These are phyloP conservation scores for Drosophila bocqueti DNA, from an alignment of 1,140 invertebrate species.

Conservation along the genomic window DNA sequence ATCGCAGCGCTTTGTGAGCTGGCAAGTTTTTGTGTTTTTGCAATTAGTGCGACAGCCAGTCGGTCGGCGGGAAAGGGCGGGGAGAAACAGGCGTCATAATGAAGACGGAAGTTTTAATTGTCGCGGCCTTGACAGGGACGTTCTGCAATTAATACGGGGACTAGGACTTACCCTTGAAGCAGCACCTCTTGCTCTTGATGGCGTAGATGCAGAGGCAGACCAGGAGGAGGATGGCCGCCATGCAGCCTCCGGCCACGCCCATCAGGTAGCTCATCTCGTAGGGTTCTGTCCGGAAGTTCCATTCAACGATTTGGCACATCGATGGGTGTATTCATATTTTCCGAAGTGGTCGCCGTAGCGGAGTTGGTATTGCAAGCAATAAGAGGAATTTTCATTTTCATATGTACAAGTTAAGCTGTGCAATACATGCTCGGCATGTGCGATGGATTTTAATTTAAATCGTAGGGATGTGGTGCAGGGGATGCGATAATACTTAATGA, in stretches of 20 bases:
- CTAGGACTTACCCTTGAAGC: constrained; percentile 88
- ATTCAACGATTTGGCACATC: constrained; percentile 24
- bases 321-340: constrained; percentile 22
- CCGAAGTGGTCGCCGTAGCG: constrained; percentile 26
- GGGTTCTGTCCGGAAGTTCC: constrained; percentile 86
- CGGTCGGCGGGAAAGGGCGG: neutral
- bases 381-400: constrained; percentile 64
- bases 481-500: constrained; percentile 36
- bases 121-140: constrained; percentile 66
- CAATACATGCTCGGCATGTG: constrained; percentile 19
- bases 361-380: constrained; percentile 60
- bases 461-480: constrained; percentile 32
- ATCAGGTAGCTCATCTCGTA: constrained; percentile 88
- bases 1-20: constrained; percentile 43
- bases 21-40: constrained; percentile 78
- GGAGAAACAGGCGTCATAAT: constrained; percentile 53
- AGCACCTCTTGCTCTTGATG: constrained; percentile 88
- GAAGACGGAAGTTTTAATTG: constrained; percentile 77
- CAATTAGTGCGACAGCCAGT: constrained; percentile 71
- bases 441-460: constrained; percentile 67
- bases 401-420: constrained; percentile 16
- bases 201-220: constrained; percentile 87
- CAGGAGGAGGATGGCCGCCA: constrained; percentile 87
- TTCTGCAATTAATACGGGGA: constrained; percentile 66
- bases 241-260: constrained; percentile 87